Base-by-base conservation (phyloP, 2,888 invertebrate species). In the Drosophila ustulata region DNA sequence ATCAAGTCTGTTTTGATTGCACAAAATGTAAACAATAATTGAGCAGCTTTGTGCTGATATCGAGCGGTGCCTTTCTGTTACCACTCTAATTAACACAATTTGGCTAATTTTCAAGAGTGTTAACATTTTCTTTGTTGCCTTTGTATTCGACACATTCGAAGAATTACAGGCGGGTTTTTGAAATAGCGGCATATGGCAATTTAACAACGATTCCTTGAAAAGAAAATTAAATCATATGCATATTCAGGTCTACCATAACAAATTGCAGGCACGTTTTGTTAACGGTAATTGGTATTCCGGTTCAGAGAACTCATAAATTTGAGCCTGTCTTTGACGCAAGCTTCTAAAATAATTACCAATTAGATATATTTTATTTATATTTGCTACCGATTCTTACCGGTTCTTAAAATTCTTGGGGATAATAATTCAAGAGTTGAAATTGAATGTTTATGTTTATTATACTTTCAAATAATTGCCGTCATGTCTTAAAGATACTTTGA, bases 21-120 rank as follows among this genome's bases (percentile, higher is more conserved):
- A 25, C 34, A 26, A 58, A 71, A 47, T 32, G 71, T 68, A 75
- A 78, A 71, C 85, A 81, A 66, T 30, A 37, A 53, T 43, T 59
- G 5, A 47, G 9, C 5, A 18, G 5, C 39, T 61, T 39, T 55
- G 28, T 32, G 50, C 18, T n/a, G 46, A 62, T 25, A 69, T 50
- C 13, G 34, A 34, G 9, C 25, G 5, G 8, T n/a, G 4, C 30
- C 45, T 41, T 28, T 50, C 13, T 53, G 9, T 26, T 23, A 25
- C 9, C 23, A 28, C 49, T 49, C 56, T 47, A 55, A 59, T 74
- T 78, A 77, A 49, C 63, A 70, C 64, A 53, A 64, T 50, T 66
- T 53, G 45, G 59, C 64, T 64, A 83, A 59, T 59, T 80, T 69
- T 11, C 45, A 7, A 25, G 6, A 18, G 30, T 46, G 18, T 9